Percentiles rank a stretch among this genome's conserved stretches.
Conservation (phyloP, 2,888 invertebrate genomes). For the Thalpophila matura region DNA sequence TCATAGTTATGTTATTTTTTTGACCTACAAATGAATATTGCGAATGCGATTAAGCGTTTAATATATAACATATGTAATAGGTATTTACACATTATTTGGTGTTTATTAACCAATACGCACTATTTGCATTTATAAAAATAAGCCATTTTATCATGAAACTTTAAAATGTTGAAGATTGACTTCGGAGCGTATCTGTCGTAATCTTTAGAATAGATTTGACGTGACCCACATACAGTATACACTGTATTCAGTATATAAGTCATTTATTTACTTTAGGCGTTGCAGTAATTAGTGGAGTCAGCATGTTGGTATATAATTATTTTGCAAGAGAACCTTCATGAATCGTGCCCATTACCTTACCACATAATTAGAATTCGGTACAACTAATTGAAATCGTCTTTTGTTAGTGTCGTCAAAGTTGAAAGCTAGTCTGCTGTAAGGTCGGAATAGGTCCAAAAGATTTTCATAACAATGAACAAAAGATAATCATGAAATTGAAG, state of each 20-base stretch:
- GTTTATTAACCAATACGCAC: too few relatives aligned
- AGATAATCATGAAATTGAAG: neutral
- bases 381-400: neutral
- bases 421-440: neutral
- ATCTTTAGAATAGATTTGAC: slow-evolving; percentile 19
- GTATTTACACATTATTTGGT: too few relatives aligned
- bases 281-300: slow-evolving; percentile 16
- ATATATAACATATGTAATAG: too few relatives aligned
- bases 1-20: neutral
- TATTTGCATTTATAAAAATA: neutral
- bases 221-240: slow-evolving; percentile 4
- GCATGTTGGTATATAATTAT: neutral
- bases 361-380: neutral
- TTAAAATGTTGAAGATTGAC: neutral
- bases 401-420: too few relatives aligned
- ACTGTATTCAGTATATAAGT: neutral
- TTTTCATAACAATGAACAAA: neutral
- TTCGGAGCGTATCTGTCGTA: slow-evolving; percentile 16
- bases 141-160: neutral
- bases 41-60: too few relatives aligned
- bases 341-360: neutral
- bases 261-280: slow-evolving; percentile 4
- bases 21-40: neutral
- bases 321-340: slow-evolving; percentile 19
- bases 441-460: too few relatives aligned